These are phyloP conservation scores for Otocyon megalotis DNA, from an alignment of 2,113 vertebrate genomes.

Conservation along the genomic window DNA sequence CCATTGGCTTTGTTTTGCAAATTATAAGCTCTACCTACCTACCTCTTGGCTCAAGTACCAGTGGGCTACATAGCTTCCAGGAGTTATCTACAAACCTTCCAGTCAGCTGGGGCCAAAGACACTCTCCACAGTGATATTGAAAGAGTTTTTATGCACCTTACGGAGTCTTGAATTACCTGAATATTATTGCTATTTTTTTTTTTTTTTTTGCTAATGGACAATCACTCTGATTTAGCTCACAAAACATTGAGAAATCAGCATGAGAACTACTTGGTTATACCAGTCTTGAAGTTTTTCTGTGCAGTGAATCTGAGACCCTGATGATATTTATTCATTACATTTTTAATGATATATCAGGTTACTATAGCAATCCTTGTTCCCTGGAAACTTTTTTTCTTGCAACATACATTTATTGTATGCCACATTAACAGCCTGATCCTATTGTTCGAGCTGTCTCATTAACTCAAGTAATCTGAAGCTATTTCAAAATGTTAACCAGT, in stretches of 20 bases:
- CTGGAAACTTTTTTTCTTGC: slow-evolving; percentile 77
- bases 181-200: slow-evolving; percentile 56
- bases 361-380: slow-evolving; percentile 83
- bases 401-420: slow-evolving; percentile 66
- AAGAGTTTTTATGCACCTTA: slow-evolving; percentile 55
- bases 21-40: neutral
- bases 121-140: neutral
- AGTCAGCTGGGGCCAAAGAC: neutral
- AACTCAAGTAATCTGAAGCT: slow-evolving; percentile 71
- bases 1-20: neutral
- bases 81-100: neutral
- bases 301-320: slow-evolving; percentile 73
- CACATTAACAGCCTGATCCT: slow-evolving; percentile 74
- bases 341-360: slow-evolving; percentile 84
- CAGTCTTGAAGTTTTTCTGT: slow-evolving; percentile 65
- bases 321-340: slow-evolving; percentile 85
- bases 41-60: neutral
- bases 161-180: slow-evolving; percentile 55
- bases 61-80: neutral
- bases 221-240: slow-evolving; percentile 64
- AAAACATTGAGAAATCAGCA: slow-evolving; percentile 62
- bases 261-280: slow-evolving; percentile 63
- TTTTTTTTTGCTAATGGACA: slow-evolving; percentile 66
- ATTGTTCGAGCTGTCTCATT: slow-evolving; percentile 80
- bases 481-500: slow-evolving; percentile 73